phyloP scores from a whole-genome alignment of 2,797 vertebrate genomes.

The Petrocephalus schoutedeni region DNA sequence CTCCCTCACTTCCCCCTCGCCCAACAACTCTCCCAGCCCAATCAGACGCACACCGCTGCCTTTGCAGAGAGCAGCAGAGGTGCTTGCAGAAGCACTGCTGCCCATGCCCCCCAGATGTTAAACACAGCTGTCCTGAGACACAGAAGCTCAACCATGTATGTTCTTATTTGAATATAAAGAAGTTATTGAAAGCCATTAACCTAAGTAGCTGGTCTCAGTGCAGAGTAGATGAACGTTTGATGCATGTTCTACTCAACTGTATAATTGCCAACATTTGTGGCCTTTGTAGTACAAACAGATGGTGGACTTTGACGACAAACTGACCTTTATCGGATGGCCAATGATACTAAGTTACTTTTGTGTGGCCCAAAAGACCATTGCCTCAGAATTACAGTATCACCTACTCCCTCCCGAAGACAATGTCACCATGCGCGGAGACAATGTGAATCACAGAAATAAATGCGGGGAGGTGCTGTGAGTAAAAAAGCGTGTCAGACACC shows the following conservation, averaged over 20 bases:
- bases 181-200: neutral
- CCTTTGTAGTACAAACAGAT: neutral
- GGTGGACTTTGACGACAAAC: neutral
- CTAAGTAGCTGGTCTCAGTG: neutral
- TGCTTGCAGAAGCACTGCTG: neutral
- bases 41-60: neutral
- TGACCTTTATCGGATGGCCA: neutral
- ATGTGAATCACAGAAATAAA: neutral
- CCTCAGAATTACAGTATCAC: neutral
- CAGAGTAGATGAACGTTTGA: neutral
- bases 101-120: neutral
- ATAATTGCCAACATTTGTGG: neutral
- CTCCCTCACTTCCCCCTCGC: neutral
- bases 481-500: neutral
- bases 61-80: neutral
- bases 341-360: neutral
- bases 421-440: neutral
- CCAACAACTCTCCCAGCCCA: neutral
- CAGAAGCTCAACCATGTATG: neutral
- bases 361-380: neutral
- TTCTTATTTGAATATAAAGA: neutral
- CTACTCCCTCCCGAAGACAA: neutral
- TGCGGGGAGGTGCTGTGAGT: neutral
- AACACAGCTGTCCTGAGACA: neutral
- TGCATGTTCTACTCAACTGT: neutral